Base-by-base conservation (phyloP, 2,888 invertebrate species). In the Cheilosia urbana region DNA sequence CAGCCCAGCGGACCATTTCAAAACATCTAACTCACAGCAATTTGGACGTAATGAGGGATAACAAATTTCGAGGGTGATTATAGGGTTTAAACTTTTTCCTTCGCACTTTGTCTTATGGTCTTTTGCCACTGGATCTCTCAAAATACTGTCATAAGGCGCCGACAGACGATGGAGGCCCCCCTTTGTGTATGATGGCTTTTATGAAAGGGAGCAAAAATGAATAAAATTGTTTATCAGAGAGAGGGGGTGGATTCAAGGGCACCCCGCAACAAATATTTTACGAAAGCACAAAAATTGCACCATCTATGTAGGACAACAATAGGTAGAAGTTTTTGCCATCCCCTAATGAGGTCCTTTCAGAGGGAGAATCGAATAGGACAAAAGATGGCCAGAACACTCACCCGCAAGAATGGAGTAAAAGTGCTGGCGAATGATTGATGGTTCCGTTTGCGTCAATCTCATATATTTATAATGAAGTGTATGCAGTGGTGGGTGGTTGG, bases 11-110 rank as follows among this genome's bases (percentile, higher is more conserved):
- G 63, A 71, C 21, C 69, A 71, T 51, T 68, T 57, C 53, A 57
- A 66, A 65, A 71, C 42, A 60, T 80, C 60, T 53, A 80, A 71
- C 78, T 79, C 65, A 58, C 75, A 75, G 40, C 73, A 79, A 79
- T 79, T 84, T 79, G 63, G 58, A 53, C 75, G 79, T 84, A 84
- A 84, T 84, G 84, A 84, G 84, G 84, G 84, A 79, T 79, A 84
- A 79, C 79, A 79, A 84, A 84, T 84, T 84, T 65, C 53, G 68
- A 69, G 57, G 58, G 69, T 69, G 63, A 84, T 84, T 84, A 84
- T 69, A 72, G 73, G 69, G 63, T 69, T 79, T 65, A 68, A 79
- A 75, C 57, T 78, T 73, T 68, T 69, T 63, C 63, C 40, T 55
- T 77, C 58, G n/a, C 65, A 63, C 71, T 66, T 66, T 77, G 65